Conservation (phyloP, 92 coral and sea anemone genomes). For the Palythoa grandis region DNA sequence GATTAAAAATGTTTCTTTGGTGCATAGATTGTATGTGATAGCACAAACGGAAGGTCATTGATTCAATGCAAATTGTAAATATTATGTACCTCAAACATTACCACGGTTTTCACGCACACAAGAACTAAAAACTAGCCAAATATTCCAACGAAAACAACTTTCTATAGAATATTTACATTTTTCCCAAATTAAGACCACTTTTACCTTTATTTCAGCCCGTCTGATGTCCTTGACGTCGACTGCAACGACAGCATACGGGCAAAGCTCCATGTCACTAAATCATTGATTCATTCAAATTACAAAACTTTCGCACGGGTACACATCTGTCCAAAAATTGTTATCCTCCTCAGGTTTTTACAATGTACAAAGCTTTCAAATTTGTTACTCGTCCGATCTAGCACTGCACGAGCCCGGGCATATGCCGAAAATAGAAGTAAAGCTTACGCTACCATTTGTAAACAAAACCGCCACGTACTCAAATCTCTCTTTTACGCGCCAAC, state of each 20-base stretch:
- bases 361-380: neutral
- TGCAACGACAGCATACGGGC: neutral
- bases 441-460: slow-evolving; percentile 72
- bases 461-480: slow-evolving; percentile 64
- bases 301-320: slow-evolving; percentile 4
- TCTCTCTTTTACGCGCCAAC: slow-evolving; percentile 33
- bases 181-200: neutral
- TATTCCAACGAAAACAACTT: neutral
- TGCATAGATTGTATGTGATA: slow-evolving; percentile 17
- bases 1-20: slow-evolving; percentile 9
- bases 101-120: slow-evolving; percentile 8
- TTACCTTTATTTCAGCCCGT: neutral
- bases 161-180: slow-evolving; percentile 7
- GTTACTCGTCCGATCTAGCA: slow-evolving; percentile 6
- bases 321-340: slow-evolving; percentile 3
- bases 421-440: neutral
- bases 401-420: neutral
- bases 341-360: neutral
- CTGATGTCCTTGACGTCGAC: neutral
- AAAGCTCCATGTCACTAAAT: neutral
- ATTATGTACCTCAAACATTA: slow-evolving; percentile 27
- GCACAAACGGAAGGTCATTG: slow-evolving; percentile 61
- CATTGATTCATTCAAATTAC: slow-evolving; percentile 18
- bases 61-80: slow-evolving; percentile 73
- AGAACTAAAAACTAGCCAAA: neutral